phyloP scores from a whole-genome alignment of 2,797 vertebrate species.

The Adrianichthys oophorus region DNA sequence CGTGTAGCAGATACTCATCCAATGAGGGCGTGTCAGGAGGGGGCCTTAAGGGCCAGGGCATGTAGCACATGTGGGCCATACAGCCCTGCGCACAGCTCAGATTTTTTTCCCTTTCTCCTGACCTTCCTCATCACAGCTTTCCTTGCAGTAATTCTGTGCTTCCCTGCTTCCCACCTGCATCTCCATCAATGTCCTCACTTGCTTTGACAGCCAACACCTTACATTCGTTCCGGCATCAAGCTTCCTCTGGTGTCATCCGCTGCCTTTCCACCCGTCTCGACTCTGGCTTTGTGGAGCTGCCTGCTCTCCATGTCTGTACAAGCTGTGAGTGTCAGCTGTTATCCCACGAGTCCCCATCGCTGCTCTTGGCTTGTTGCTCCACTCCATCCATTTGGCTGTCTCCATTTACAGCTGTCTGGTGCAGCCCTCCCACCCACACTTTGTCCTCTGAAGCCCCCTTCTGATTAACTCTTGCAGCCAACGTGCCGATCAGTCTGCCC shows the following conservation, averaged over 20 bases:
- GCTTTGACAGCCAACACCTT: not conserved
- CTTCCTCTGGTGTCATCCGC: conserved; percentile 77
- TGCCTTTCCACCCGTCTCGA: conserved; percentile 80
- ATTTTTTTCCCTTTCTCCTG: not conserved
- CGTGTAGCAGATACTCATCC: too few species aligned
- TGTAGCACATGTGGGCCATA: too few species aligned
- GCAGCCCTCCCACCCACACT: conserved; percentile 39
- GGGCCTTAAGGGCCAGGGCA: too few species aligned
- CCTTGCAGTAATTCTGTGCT: not conserved
- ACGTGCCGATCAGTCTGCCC: conserved; percentile 29
- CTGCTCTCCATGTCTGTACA: conserved; percentile 79
- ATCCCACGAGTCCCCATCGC: conserved; percentile 33
- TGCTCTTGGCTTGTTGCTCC: conserved; percentile 26
- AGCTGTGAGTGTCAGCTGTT: conserved; percentile 73
- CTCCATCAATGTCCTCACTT: not conserved
- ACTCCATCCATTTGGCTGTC: conserved; percentile 26
- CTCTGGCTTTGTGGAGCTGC: conserved; percentile 78
- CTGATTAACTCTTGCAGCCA: conserved; percentile 46
- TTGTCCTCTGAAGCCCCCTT: conserved; percentile 28
- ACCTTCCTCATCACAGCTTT: not conserved
- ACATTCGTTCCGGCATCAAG: conserved; percentile 69
- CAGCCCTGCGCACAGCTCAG: too few species aligned
- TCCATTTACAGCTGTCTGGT: conserved; percentile 28
- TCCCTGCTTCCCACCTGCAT: not conserved
- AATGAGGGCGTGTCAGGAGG: too few species aligned